Conservation (phyloP, 2,888 invertebrate species). For the Lepas anatifera region DNA sequence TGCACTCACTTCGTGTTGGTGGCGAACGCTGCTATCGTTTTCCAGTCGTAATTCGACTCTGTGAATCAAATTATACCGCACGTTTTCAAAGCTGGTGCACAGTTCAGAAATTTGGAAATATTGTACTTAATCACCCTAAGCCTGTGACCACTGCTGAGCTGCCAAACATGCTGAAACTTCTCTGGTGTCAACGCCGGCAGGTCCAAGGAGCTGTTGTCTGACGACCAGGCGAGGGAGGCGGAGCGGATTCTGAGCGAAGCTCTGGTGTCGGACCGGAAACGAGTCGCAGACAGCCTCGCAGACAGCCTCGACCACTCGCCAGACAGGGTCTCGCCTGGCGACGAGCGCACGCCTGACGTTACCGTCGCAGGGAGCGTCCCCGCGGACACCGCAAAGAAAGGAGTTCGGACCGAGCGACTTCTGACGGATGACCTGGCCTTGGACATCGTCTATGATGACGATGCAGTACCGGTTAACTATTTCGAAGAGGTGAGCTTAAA, state of each 20-base stretch:
- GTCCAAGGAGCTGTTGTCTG: not conserved
- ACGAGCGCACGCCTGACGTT: not conserved
- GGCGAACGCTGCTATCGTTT: too few species aligned
- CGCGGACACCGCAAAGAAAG: conserved; percentile 13
- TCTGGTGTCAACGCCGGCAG: too few species aligned
- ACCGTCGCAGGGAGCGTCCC: conserved; percentile 1
- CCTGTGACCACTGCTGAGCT: too few species aligned
- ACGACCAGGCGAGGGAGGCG: conserved; percentile 10
- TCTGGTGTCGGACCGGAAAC: not conserved
- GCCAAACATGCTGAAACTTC: too few species aligned
- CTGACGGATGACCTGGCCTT: not conserved
- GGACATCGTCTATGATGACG: not conserved
- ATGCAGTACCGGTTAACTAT: not conserved
- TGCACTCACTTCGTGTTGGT: too few species aligned
- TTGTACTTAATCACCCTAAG: too few species aligned
- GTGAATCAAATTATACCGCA: too few species aligned
- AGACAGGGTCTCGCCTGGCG: not conserved
- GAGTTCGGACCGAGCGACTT: not conserved
- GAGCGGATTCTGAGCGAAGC: not conserved
- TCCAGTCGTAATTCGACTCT: too few species aligned
- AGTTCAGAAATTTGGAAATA: too few species aligned
- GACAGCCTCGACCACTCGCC: not conserved
- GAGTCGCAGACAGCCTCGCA: not conserved
- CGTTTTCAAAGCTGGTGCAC: too few species aligned
- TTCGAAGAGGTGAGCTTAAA: conserved; percentile 5